These are phyloP conservation scores for Ceraclea dissimilis DNA, from an alignment of 2,888 invertebrate species.

Conservation along the genomic window DNA sequence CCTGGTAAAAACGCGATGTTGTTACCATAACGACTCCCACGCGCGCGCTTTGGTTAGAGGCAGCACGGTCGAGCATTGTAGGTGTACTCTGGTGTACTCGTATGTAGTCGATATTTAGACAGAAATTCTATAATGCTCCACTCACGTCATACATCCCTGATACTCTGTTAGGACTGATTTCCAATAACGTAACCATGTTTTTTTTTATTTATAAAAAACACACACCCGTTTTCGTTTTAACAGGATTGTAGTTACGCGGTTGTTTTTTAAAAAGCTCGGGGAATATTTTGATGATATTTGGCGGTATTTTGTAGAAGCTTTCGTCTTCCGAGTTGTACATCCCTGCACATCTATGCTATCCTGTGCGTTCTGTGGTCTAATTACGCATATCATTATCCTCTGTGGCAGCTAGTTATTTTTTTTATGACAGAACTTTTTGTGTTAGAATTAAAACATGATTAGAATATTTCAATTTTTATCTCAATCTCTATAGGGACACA, in stretches of 20 bases:
- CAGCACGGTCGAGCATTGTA: background rate
- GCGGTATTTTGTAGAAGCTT: background rate
- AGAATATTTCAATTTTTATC: too few relatives aligned
- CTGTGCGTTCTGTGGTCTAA: conserved; percentile 48
- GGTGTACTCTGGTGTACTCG: too few relatives aligned
- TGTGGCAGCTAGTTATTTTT: too few relatives aligned
- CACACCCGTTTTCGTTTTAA: background rate
- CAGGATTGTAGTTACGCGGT: background rate
- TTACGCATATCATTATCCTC: conserved; percentile 48
- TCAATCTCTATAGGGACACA: too few relatives aligned
- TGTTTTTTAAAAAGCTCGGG: background rate
- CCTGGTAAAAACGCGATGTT: conserved; percentile 39
- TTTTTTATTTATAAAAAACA: conserved; percentile 19
- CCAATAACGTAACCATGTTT: conserved; percentile 51
- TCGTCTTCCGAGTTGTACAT: conserved; percentile 1
- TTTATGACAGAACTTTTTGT: too few relatives aligned
- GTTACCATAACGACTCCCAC: conserved; percentile 45
- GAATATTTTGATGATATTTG: background rate
- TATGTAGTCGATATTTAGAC: too few relatives aligned
- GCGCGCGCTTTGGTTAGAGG: conserved; percentile 33
- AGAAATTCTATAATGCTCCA: too few relatives aligned
- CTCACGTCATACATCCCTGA: conserved; percentile 42
- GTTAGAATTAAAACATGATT: too few relatives aligned
- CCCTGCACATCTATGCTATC: conserved; percentile 36
- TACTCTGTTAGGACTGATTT: conserved; percentile 56